Evolutionary conservation across 2,888 invertebrate species (phyloP).

Genomic region (Miltochrista miniata): DNA sequence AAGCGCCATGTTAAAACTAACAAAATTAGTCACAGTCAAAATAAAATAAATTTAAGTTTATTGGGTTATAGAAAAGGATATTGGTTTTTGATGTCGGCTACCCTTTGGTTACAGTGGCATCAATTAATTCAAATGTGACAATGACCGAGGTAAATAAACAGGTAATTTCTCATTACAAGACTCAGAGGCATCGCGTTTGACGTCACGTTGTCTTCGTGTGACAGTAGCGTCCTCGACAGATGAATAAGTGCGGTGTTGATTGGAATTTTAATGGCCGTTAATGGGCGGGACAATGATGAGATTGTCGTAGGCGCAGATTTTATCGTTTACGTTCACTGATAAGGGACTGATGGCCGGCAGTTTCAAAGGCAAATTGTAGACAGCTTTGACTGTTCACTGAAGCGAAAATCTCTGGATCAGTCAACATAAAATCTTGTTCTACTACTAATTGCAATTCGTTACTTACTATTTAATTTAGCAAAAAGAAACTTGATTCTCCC

Average conservation of each 20-base stretch:
- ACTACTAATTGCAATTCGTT: not conserved
- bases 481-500: no score
- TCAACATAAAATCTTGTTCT: not conserved
- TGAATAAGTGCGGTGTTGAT: slow-evolving; percentile 81
- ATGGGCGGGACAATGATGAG: slow-evolving; percentile 81
- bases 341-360: slow-evolving; percentile 71
- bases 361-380: slow-evolving; percentile 80
- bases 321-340: slow-evolving; percentile 74
- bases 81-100: slow-evolving; percentile 41
- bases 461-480: not conserved
- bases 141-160: slow-evolving; percentile 59
- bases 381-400: slow-evolving; percentile 52
- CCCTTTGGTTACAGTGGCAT: slow-evolving; percentile 33
- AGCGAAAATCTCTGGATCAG: not conserved
- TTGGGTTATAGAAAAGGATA: slow-evolving; percentile 53
- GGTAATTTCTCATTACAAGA: slow-evolving; percentile 64
- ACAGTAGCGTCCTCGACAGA: slow-evolving; percentile 54
- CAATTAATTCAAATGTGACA: slow-evolving; percentile 40
- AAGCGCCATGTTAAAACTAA: slow-evolving; percentile 62
- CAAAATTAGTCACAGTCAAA: slow-evolving; percentile 75
- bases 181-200: slow-evolving; percentile 54
- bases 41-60: slow-evolving; percentile 54
- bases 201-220: slow-evolving; percentile 41
- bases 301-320: slow-evolving; percentile 70
- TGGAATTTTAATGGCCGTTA: slow-evolving; percentile 80